Percentiles rank a stretch among this genome's conserved stretches.
Conservation (phyloP, 1,140 invertebrate genomes). For the Oedothorax gibbosus region DNA sequence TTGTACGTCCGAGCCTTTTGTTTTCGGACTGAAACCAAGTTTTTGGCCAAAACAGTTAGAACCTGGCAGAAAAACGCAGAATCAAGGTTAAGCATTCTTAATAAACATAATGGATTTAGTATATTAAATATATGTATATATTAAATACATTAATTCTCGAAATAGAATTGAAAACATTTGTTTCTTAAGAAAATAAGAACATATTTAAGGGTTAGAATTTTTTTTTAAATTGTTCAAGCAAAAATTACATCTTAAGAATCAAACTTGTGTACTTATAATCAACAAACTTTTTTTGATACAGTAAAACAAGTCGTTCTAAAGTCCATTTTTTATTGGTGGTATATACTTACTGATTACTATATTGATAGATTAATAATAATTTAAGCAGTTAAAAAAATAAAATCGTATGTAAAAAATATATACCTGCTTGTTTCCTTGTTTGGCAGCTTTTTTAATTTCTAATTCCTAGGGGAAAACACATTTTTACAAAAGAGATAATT, state of each 20-base stretch:
- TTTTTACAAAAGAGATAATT: conserved; percentile 38
- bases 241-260: no score
- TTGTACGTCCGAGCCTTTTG: conserved; percentile 86
- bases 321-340: no score
- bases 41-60: conserved; percentile 86
- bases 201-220: no score
- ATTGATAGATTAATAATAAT: no score
- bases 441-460: conserved; percentile 90
- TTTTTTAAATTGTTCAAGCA: no score
- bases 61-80: conserved; percentile 64
- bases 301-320: no score
- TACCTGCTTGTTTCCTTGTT: conserved; percentile 86
- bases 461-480: conserved; percentile 74
- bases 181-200: no score
- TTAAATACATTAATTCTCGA: no score
- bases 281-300: no score
- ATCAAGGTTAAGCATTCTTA: conserved; percentile 14
- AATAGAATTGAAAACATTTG: no score
- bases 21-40: conserved; percentile 86
- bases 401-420: conserved; percentile 47
- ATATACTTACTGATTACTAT: no score
- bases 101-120: neutral
- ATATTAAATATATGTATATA: neutral
- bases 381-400: neutral
- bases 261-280: no score